phyloP scores from a whole-genome alignment of 2,113 vertebrate species.

The Calidris pygmaea region DNA sequence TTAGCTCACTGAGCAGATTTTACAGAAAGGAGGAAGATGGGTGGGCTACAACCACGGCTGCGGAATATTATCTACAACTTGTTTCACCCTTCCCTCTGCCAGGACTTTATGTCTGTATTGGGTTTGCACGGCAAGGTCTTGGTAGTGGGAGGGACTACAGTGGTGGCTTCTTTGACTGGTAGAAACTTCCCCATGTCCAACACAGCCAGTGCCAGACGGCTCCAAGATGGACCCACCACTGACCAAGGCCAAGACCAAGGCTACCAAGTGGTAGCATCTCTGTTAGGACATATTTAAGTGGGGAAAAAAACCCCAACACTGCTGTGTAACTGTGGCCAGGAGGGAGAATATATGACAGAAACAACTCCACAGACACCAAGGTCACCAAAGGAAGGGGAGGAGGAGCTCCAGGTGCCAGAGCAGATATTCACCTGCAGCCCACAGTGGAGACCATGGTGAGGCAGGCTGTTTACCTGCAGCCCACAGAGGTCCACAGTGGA shows the following conservation, averaged over 20 bases:
- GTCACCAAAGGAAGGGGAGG: not conserved
- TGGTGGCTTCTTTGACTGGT: not conserved
- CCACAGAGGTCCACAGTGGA: not conserved
- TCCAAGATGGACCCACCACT: rapidly evolving
- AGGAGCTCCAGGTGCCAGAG: not conserved
- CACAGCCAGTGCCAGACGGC: not conserved
- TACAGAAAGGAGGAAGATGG: not conserved
- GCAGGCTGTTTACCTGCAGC: not conserved
- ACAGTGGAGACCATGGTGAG: too few relatives aligned
- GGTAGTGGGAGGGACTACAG: not conserved
- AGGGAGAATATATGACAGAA: not conserved
- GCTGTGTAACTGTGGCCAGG: not conserved
- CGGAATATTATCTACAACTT: not conserved
- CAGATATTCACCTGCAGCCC: not conserved
- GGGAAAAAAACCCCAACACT: not conserved
- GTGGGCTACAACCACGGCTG: not conserved
- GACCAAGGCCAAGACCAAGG: too few relatives aligned
- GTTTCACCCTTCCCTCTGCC: not conserved
- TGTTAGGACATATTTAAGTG: not conserved
- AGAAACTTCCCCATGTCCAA: not conserved
- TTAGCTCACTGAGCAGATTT: not conserved
- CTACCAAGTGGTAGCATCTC: not conserved
- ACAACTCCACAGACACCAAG: not conserved
- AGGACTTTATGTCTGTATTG: not conserved
- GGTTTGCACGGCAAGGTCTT: not conserved